These are phyloP conservation scores for Drosophila anomalata DNA, from an alignment of 2,888 invertebrate species.

Conservation along the genomic window DNA sequence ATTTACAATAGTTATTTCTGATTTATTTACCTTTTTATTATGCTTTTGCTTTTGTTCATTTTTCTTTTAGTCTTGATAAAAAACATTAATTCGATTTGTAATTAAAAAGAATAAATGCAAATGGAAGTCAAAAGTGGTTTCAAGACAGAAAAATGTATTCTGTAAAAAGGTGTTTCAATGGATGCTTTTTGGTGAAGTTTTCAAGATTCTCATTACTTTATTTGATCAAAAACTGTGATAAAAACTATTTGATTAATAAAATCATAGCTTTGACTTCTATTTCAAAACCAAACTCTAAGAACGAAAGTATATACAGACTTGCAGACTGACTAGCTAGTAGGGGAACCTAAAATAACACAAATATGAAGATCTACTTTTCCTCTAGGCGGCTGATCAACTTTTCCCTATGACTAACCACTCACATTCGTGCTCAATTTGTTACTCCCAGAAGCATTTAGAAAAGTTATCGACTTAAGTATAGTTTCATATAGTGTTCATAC, in stretches of 20 bases:
- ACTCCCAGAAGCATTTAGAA: constrained; percentile 68
- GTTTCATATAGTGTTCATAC: constrained; percentile 38
- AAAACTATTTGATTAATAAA: too few species aligned
- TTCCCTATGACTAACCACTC: constrained; percentile 47
- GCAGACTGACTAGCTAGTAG: not conserved
- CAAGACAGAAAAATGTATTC: not conserved
- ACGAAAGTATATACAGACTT: constrained; percentile 19
- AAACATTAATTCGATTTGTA: not conserved
- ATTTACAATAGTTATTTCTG: constrained; percentile 81
- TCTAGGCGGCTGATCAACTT: not conserved
- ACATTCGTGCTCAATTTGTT: constrained; percentile 23
- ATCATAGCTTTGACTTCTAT: not conserved
- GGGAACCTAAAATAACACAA: not conserved
- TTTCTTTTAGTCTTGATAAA: not conserved
- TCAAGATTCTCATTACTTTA: not conserved
- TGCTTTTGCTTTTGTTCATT: constrained; percentile 1
- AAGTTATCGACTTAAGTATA: constrained; percentile 64
- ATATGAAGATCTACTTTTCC: not conserved
- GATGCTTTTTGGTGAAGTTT: not conserved
- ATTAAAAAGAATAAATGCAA: not conserved
- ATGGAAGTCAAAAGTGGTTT: not conserved
- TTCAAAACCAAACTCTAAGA: not conserved
- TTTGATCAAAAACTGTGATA: not conserved
- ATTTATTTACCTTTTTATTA: constrained; percentile 7
- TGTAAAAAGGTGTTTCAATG: not conserved